Percentiles rank a stretch among this genome's conserved stretches.
phyloP scores from a whole-genome alignment of 2,888 invertebrate species.

The Dryobota labecula region DNA sequence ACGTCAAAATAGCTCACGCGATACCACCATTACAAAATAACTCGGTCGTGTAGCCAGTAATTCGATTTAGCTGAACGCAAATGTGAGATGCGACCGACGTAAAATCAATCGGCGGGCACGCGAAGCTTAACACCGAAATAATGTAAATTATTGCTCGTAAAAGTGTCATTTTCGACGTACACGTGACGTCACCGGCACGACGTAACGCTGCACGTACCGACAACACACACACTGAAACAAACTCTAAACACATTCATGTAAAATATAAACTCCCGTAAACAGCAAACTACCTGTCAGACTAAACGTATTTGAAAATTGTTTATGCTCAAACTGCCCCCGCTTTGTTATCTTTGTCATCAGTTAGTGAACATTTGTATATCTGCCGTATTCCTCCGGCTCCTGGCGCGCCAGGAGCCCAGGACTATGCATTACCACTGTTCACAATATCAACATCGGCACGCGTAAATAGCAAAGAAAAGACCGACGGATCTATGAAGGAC shows the following conservation, averaged over 20 bases:
- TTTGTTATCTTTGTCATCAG: conserved; percentile 85
- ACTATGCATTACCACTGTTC: conserved; percentile 66
- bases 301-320: conserved; percentile 79
- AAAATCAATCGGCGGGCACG: conserved; percentile 90
- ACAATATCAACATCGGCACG: conserved; percentile 63
- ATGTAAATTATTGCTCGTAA: conserved; percentile 90
- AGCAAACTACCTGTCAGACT: conserved; percentile 61
- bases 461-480: conserved; percentile 66
- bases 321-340: conserved; percentile 81
- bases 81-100: conserved; percentile 88
- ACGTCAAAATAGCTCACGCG: conserved; percentile 81
- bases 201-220: conserved; percentile 68
- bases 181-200: conserved; percentile 84
- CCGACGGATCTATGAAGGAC: conserved; percentile 68
- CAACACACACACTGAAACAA: conserved; percentile 64
- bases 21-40: conserved; percentile 88
- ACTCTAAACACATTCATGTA: conserved; percentile 67
- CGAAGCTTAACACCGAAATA: conserved; percentile 89
- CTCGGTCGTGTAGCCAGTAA: conserved; percentile 86
- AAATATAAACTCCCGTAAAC: conserved; percentile 68
- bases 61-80: conserved; percentile 88
- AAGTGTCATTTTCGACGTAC: conserved; percentile 90
- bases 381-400: conserved; percentile 68
- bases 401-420: conserved; percentile 52
- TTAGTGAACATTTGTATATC: conserved; percentile 82